Conservation (phyloP, 2,797 vertebrate species). For the Intellagama lesueurii region DNA sequence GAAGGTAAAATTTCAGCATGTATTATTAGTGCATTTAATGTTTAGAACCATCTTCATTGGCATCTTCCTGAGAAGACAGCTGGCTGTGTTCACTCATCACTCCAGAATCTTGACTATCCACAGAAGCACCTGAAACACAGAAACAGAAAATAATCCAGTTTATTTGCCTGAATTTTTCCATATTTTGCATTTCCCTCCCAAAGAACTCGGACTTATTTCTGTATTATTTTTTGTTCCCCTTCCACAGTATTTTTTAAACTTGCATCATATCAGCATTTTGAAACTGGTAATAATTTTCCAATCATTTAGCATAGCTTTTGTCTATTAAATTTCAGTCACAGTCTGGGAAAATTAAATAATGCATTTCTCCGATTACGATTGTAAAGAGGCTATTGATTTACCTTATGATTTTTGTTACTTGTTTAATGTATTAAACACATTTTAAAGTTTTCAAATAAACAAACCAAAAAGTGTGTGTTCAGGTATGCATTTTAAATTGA, state of each 20-base stretch:
- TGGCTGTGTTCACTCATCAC: constrained; percentile 50
- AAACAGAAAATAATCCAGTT: constrained; percentile 20
- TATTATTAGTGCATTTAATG: constrained; percentile 43
- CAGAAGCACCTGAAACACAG: constrained; percentile 61
- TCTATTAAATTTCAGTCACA: no score
- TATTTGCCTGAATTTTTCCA: background rate
- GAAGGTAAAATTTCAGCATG: constrained; percentile 11
- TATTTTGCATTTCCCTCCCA: background rate
- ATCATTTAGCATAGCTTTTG: no score
- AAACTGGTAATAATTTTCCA: no score
- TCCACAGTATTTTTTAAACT: background rate
- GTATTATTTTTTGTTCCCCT: background rate
- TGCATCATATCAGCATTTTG: no score
- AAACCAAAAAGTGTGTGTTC: background rate
- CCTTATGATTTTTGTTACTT: background rate
- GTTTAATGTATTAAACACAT: constrained; percentile 22
- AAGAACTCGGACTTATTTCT: background rate
- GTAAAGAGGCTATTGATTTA: background rate
- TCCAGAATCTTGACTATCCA: constrained; percentile 60
- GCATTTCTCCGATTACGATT: background rate
- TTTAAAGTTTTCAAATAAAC: constrained; percentile 28
- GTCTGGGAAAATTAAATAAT: background rate
- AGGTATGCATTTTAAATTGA: constrained; percentile 22
- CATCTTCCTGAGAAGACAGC: constrained; percentile 62
- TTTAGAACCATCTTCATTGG: constrained; percentile 41